phyloP scores from a whole-genome alignment of 2,888 invertebrate genomes.

The Nomada fucata region DNA sequence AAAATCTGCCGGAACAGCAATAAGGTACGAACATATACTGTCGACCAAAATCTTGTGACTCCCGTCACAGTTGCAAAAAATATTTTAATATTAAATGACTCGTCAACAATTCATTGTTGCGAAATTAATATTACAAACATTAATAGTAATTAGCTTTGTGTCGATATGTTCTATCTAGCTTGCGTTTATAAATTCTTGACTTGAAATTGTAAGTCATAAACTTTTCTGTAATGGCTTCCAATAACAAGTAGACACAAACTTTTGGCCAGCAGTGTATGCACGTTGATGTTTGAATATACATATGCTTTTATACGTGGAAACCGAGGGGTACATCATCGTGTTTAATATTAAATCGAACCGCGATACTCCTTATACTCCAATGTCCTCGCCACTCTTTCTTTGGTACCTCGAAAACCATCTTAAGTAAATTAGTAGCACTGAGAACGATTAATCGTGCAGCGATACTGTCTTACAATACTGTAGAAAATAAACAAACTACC shows the following conservation, averaged over 20 bases:
- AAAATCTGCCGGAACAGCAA: slow-evolving; percentile 39
- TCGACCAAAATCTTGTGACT: too few species aligned
- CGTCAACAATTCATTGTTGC: too few species aligned
- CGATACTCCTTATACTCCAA: slow-evolving; percentile 30
- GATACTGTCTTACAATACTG: neutral
- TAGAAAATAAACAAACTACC: neutral
- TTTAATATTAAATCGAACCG: slow-evolving; percentile 57
- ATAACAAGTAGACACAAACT: too few species aligned
- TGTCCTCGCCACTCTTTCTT: slow-evolving; percentile 14
- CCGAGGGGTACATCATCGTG: slow-evolving; percentile 53
- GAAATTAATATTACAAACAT: too few species aligned
- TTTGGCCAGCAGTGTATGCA: too few species aligned
- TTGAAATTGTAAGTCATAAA: too few species aligned
- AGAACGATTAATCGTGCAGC: slow-evolving; percentile 7
- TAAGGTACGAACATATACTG: slow-evolving; percentile 22
- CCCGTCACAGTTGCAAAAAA: too few species aligned
- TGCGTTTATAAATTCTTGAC: too few species aligned
- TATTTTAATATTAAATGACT: too few species aligned
- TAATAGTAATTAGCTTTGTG: too few species aligned
- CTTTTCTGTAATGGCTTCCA: too few species aligned
- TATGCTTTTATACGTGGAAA: slow-evolving; percentile 59
- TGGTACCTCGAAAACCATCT: slow-evolving; percentile 32
- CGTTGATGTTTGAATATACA: slow-evolving; percentile 52
- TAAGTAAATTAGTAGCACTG: slow-evolving; percentile 21
- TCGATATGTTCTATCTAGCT: too few species aligned